Evolutionary conservation across 2,113 vertebrate genomes (phyloP).

Genomic region (Macquaria australasica): DNA sequence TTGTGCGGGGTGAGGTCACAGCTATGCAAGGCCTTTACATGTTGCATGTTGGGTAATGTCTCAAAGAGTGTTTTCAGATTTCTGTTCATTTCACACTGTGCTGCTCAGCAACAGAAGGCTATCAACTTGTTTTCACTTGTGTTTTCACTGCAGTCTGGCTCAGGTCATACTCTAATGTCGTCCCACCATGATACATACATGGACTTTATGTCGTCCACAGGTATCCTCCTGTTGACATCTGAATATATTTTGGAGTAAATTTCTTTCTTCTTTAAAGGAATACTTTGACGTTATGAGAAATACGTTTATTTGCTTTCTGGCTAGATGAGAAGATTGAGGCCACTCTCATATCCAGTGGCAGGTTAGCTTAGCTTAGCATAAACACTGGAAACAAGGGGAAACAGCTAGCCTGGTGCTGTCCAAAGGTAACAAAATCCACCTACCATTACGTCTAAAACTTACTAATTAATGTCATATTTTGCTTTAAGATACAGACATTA

Average conservation of each 20-base stretch:
- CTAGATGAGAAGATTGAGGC: not conserved
- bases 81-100: conserved; percentile 32
- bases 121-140: conserved; percentile 18
- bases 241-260: not conserved
- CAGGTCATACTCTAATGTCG: not conserved
- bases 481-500: too few species aligned
- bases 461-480: not conserved
- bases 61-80: conserved; percentile 37
- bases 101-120: conserved; percentile 2
- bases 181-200: not conserved
- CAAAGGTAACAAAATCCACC: too few species aligned
- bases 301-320: not conserved
- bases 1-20: conserved; percentile 68
- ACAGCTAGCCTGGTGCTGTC: too few species aligned
- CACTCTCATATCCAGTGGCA: not conserved
- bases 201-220: not conserved
- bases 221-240: not conserved
- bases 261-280: not conserved
- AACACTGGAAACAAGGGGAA: too few species aligned
- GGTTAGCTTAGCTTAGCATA: not conserved
- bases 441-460: too few species aligned
- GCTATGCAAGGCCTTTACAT: conserved; percentile 50
- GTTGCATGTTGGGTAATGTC: conserved; percentile 58
- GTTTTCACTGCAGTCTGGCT: not conserved
- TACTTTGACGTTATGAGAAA: not conserved